Evolutionary conservation across 1,140 invertebrate genomes (phyloP).

Genomic region (Drosophila sturtevanti): DNA sequence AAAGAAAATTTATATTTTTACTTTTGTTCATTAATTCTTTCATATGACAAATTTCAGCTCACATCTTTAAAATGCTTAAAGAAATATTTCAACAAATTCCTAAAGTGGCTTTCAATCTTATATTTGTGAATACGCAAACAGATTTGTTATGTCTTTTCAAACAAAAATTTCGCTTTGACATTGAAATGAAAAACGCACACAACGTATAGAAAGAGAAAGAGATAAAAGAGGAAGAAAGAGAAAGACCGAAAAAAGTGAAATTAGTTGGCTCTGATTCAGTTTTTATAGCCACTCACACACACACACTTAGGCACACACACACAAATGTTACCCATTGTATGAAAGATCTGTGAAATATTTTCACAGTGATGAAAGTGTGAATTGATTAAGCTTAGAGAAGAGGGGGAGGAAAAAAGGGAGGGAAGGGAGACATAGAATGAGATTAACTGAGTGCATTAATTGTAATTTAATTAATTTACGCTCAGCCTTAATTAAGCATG

Average conservation of each 20-base stretch:
- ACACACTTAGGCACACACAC: not conserved
- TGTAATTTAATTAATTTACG: constrained; percentile 76
- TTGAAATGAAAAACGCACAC: not conserved
- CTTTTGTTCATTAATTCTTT: not conserved
- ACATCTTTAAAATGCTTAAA: not conserved
- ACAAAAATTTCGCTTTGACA: constrained; percentile 8
- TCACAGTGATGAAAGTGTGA: constrained; percentile 29
- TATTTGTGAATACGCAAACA: constrained; percentile 1
- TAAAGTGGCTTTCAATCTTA: not conserved
- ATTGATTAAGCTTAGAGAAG: constrained; percentile 39
- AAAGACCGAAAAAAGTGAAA: constrained; percentile 22
- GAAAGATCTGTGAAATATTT: constrained; percentile 1
- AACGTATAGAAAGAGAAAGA: not conserved
- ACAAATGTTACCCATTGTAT: constrained; percentile 14
- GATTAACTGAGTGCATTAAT: constrained; percentile 64
- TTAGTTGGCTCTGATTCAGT: not conserved
- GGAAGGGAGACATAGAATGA: constrained; percentile 13
- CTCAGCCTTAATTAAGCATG: constrained; percentile 63
- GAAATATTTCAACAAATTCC: not conserved
- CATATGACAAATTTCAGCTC: not conserved
- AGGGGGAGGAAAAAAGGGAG: not conserved
- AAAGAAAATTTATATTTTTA: not conserved
- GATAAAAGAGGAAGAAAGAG: not conserved
- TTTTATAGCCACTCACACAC: not conserved
- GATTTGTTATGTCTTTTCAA: not conserved